phyloP scores from a whole-genome alignment of 2,113 vertebrate species.

The Pomatorhinus ruficollis region DNA sequence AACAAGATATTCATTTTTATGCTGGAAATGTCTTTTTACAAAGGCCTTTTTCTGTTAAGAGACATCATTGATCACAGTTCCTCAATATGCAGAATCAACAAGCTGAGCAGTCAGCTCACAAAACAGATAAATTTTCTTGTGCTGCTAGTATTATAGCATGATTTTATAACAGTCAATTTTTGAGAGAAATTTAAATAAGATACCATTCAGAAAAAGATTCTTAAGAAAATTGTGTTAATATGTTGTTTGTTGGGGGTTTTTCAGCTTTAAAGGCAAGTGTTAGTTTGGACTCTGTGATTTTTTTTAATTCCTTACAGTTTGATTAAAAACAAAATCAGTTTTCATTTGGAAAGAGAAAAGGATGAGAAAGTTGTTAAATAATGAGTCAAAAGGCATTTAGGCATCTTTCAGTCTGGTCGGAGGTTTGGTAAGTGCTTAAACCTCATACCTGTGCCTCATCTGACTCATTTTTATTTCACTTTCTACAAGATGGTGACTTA shows the following conservation, averaged over 20 bases:
- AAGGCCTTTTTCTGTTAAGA: neutral
- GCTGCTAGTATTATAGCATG: neutral
- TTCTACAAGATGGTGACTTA: neutral
- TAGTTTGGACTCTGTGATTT: neutral
- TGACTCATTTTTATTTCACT: neutral
- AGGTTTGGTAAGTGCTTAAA: neutral
- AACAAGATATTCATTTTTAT: slow-evolving; percentile 19
- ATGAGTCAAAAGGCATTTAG: neutral
- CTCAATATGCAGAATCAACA: neutral
- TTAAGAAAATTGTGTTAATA: neutral
- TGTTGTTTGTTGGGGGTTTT: rapidly evolving
- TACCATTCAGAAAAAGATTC: neutral
- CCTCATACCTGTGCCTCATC: neutral
- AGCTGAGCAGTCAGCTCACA: neutral
- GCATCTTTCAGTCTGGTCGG: neutral
- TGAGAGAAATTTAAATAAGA: neutral
- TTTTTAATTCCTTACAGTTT: neutral
- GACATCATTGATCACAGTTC: neutral
- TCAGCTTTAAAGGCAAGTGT: neutral
- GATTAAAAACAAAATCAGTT: neutral
- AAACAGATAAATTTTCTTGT: neutral
- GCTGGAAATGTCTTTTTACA: neutral
- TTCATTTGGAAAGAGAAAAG: neutral
- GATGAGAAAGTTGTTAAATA: neutral
- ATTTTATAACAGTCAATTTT: neutral